Evolutionary conservation across 2,797 vertebrate genomes (phyloP).

Genomic region (Acropternis orthonyx): DNA sequence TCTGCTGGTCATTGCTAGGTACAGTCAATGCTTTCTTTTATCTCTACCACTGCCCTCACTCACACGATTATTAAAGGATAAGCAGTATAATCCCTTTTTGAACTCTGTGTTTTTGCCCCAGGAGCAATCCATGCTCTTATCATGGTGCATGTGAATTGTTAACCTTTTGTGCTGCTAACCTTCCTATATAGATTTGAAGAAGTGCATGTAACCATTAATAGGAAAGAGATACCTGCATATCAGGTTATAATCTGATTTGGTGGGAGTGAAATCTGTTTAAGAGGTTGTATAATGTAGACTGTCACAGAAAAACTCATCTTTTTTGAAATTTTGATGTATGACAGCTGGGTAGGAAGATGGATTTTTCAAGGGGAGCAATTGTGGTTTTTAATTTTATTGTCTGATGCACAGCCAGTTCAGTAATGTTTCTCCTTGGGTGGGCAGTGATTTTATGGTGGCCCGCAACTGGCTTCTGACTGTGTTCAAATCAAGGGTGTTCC

Average conservation of each 20-base stretch:
- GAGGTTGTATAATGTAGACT: neutral
- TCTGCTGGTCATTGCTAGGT: neutral
- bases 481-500: neutral
- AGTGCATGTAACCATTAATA: neutral
- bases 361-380: neutral
- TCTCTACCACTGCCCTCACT: neutral
- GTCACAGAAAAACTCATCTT: neutral
- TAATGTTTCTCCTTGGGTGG: neutral
- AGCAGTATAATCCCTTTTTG: neutral
- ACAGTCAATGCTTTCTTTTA: neutral
- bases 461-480: slow-evolving; percentile 1
- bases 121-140: neutral
- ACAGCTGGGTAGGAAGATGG: neutral
- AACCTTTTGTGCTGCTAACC: neutral
- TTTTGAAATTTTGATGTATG: neutral
- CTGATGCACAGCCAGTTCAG: neutral
- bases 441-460: neutral
- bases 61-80: neutral
- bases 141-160: neutral
- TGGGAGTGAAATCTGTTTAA: neutral
- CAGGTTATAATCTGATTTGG: neutral
- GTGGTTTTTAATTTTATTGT: neutral
- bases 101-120: neutral
- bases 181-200: neutral
- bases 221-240: neutral